Evolutionary conservation across 2,888 invertebrate genomes (phyloP).

Genomic region (Phortica magna): DNA sequence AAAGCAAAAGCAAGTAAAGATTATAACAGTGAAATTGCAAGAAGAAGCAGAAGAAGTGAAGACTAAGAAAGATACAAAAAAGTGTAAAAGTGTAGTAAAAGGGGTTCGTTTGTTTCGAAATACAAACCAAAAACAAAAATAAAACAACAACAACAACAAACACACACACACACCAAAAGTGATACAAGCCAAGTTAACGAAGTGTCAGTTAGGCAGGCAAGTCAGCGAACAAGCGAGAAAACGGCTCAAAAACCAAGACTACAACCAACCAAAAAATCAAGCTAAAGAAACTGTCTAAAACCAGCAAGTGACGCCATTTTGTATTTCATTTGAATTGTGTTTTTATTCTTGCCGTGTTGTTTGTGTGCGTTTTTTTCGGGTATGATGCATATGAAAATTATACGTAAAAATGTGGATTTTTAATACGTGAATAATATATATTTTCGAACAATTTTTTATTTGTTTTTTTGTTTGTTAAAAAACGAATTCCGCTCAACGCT

Average conservation of each 20-base stretch:
- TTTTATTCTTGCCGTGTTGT: slow-evolving; percentile 11
- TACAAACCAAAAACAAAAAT: slow-evolving; percentile 35
- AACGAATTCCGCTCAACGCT: neutral
- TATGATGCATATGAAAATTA: slow-evolving; percentile 13
- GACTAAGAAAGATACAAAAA: slow-evolving; percentile 21
- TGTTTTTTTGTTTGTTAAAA: neutral
- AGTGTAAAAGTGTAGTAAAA: slow-evolving; percentile 45
- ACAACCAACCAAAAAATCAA: slow-evolving; percentile 37
- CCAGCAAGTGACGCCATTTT: slow-evolving; percentile 53
- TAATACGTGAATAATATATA: neutral
- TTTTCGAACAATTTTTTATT: neutral
- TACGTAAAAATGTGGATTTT: slow-evolving; percentile 20
- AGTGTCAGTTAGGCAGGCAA: no score
- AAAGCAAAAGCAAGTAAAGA: slow-evolving; percentile 25
- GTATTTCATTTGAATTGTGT: slow-evolving; percentile 45
- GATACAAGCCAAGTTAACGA: no score
- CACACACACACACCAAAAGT: no score
- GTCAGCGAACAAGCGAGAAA: slow-evolving; percentile 31
- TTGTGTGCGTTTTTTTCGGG: neutral
- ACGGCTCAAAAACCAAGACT: slow-evolving; percentile 51
- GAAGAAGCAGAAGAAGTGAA: slow-evolving; percentile 13
- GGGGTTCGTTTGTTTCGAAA: slow-evolving; percentile 35
- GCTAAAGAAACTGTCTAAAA: slow-evolving; percentile 40
- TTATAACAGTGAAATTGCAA: slow-evolving; percentile 62
- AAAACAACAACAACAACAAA: slow-evolving; percentile 37